Percentiles rank a stretch among this genome's conserved stretches.
Evolutionary conservation across 2,797 vertebrate genomes (phyloP).

Genomic region (Bovichtus diacanthus): DNA sequence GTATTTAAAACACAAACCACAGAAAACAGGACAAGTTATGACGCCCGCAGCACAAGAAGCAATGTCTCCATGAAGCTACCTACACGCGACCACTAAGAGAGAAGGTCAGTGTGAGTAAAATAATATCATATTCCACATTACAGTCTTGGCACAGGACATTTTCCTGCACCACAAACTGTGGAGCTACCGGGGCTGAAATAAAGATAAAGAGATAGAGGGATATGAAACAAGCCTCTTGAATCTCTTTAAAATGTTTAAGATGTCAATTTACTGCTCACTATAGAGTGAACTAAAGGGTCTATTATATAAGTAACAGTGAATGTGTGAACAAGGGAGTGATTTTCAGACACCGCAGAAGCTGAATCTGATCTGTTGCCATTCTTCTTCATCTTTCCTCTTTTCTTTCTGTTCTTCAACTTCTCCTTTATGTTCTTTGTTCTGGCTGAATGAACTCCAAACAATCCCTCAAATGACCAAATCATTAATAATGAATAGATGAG

Average conservation of each 20-base stretch:
- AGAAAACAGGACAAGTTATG: neutral
- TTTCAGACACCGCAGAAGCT: too few relatives aligned
- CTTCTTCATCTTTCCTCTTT: neutral
- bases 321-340: neutral
- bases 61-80: neutral
- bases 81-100: neutral
- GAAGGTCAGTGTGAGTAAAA: neutral
- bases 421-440: conserved; percentile 37
- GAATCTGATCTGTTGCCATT: conserved; percentile 2
- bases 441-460: conserved; percentile 39
- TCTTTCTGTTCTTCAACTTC: conserved; percentile 14
- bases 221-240: neutral
- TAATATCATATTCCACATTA: neutral
- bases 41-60: neutral
- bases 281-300: neutral
- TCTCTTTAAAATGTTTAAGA: neutral
- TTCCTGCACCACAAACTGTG: neutral
- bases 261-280: neutral
- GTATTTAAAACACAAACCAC: neutral
- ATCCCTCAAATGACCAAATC: conserved; percentile 52
- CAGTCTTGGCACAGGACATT: neutral
- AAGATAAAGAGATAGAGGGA: neutral
- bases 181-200: neutral
- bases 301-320: neutral
- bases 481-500: conserved; percentile 59